Evolutionary conservation across 2,888 invertebrate genomes (phyloP), one percentile per base, ranked within the genome.

Genomic region (Lucinisca nassula): DNA sequence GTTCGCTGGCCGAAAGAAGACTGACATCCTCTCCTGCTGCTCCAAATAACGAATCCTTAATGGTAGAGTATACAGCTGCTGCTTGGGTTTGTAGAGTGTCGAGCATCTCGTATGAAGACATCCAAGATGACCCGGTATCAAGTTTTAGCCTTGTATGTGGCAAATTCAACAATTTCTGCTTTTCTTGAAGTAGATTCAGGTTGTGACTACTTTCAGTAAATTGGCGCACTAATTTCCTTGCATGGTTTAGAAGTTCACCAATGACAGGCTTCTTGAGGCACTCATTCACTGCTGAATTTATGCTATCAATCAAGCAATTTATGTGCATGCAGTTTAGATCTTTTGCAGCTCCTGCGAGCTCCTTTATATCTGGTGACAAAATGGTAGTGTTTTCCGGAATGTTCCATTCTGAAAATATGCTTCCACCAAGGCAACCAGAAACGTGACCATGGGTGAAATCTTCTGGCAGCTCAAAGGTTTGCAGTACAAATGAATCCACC

Each of bases 261-360:
- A 73, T 61, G 17, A 72, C 67, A 4, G 77, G 30, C 37, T 79
- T 61, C 8, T 77, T 37, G 8, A 87, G 27, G n/a, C 84, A 84
- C 14, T 70, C 40, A 21, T 81, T 83, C 1, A 83, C 86, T 4
- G 86, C 82, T 27, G 24, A 79, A 30, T 81, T 78, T 21, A 90
- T 85, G 24, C 82, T 80, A 40, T 81, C 78, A 35, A 82, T 84
- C 24, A 90, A 79, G 51, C 88, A 82, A 24, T 75, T 78, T 1
- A 90, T 49, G 35, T 73, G 32, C 58, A 82, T 32, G 38, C 79
- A 76, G 21, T 72, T 72, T 14, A 58, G 70, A 35, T n/a, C 8
- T 3, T 78, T 72, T 27, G 77, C 77, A 49, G 77, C 73, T 70
- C 72, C 76, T 12, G 51, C n/a, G 14, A 85, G 45, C 21, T 61